Base-by-base conservation (phyloP, 1,140 invertebrate species). In the Drosophila carrolli region DNA sequence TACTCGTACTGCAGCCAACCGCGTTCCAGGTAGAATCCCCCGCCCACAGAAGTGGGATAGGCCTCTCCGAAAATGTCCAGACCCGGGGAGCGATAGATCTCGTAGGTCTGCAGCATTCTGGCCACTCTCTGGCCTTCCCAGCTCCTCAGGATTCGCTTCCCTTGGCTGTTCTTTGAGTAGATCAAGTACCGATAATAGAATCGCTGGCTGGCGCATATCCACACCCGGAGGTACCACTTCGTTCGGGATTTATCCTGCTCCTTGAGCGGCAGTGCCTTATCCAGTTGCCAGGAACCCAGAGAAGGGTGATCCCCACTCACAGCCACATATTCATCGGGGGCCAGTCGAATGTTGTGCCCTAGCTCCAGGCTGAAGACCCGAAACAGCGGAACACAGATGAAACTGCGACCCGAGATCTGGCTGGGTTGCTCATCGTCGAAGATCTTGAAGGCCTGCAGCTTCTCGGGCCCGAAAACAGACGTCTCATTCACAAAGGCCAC, bases 121-220 rank as follows among this genome's bases (percentile, higher is more conserved):
- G 86, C 72, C 66, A 93, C 93, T 57, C 96, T 93, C 85, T 96
- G 95, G 1, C 96, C 97, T 93, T 98, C 97, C 97, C 97, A 98
- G 74, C 93, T 94, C 13, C 95, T 94, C 11, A 98, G 94, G 11
- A 97, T 94, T 2, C 96, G 85, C 61, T 94, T 92, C 85, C 94
- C 93, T 13, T 93, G 84, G 74, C 93, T 92, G 74, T 94, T 93
- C 10, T 94, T 81, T 32, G 94, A 92, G 86, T 95, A 96, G 48
- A 97, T 94, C 78, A 96, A 96, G 91, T 97, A 98, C n/a, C 97
- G 95, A 90, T 96, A 98, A 37, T 95, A 93, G 9, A 97, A 93
- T 55, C 96, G 95, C 70, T 92, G 91, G 57, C 94, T 94, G 40
- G 94, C 94, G 8, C 96, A 96, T 67, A 97, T 91, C 65, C 75